Base-by-base conservation (phyloP, 1,140 invertebrate genomes). In the Papilio polyxenes region DNA sequence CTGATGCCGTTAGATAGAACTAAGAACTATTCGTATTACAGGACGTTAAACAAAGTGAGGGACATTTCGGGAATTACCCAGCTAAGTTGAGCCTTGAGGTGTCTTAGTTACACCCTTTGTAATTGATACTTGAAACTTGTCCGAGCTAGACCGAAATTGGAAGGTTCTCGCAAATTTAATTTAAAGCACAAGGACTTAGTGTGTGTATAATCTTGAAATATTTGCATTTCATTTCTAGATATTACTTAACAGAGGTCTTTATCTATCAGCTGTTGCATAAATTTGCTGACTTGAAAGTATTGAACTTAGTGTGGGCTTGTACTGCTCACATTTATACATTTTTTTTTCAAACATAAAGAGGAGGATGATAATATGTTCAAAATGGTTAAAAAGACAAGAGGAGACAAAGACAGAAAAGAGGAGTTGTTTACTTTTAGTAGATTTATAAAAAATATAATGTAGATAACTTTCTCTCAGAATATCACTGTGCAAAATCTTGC, bases 101-200 rank as follows among this genome's bases (percentile, higher is more conserved):
- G 65, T 37, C 31, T 37, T 37, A 72, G 23, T 40, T 72, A 37
- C 31, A 69, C 31, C 65, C 65, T 72, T 72, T 37, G 15, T 23
- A 72, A 72, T 72, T 40, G 31, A 40, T 40, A 72, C 65, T 72
- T 72, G 62, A 72, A 72, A 72, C 65, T 72, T 72, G 65, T 72
- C 11, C 65, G 62, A 37, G 11, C 11, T 40, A 72, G 23, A n/a
- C 23, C 62, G 65, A 72, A 72, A 72, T 72, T 72, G 65, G 31
- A 72, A 37, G 65, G 65, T 15, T 72, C 65, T 40, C 11, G 11
- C 65, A 65, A 65, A 65, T 72, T 72, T 72, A 72, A 72, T 72
- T 72, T 40, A 72, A 72, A 6, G 31, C 15, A 37, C 65, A 72
- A 31, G 65, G 31, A 72, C 13, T 37, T 72, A 62, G 59, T 31